Percentiles rank a stretch among this genome's conserved stretches.
Evolutionary conservation across 30 jellyfish, hydroid and myxozoan genomes (phyloP).

Genomic region (Aurelia aurita complex sp. Pacific): DNA sequence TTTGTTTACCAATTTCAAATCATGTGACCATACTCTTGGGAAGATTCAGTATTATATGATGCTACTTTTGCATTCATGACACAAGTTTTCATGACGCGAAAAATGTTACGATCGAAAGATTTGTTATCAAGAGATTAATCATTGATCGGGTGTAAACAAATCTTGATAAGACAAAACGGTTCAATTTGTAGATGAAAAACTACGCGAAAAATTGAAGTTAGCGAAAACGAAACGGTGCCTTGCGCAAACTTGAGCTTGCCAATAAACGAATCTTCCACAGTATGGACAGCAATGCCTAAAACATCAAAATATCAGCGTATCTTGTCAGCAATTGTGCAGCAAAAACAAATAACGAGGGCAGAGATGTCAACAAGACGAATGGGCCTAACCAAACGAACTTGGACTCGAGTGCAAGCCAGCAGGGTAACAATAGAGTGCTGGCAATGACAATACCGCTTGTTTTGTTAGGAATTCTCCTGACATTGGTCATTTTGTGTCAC

Average conservation of each 20-base stretch:
- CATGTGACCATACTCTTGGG: no score
- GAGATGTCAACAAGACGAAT: not conserved
- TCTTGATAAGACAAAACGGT: no score
- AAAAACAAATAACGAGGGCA: not conserved
- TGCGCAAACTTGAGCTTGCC: not conserved
- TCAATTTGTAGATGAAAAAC: no score
- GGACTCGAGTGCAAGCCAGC: not conserved
- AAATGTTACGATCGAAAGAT: no score
- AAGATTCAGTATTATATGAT: no score
- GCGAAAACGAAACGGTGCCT: not conserved
- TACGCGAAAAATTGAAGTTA: no score
- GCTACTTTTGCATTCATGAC: no score
- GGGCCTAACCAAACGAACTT: not conserved
- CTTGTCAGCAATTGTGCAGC: constrained; percentile 5
- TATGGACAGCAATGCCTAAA: not conserved
- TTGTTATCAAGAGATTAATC: no score
- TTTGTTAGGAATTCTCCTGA: constrained; percentile 26
- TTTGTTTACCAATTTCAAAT: no score
- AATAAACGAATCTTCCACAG: not conserved
- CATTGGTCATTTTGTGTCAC: constrained; percentile 31
- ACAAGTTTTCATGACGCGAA: no score
- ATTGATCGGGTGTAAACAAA: no score
- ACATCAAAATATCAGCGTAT: constrained; percentile 57
- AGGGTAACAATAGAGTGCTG: not conserved
- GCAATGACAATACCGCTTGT: constrained; percentile 51